phyloP scores from a whole-genome alignment of 2,888 invertebrate genomes.

The Tenthredo amoena region DNA sequence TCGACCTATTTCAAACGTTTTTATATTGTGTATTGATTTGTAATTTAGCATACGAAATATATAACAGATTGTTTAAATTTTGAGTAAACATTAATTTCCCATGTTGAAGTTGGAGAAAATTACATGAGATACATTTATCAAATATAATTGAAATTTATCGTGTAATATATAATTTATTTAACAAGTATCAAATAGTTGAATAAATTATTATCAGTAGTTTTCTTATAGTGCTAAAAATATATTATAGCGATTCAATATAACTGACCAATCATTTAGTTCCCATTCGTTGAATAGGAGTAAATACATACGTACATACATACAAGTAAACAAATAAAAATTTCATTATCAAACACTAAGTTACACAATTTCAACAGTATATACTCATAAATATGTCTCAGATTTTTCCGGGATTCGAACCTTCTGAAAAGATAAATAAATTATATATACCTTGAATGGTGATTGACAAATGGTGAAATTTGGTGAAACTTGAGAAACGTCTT shows the following conservation, averaged over 20 bases:
- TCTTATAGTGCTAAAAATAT: neutral
- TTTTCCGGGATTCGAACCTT: neutral
- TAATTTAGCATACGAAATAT: constrained; percentile 39
- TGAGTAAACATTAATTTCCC: neutral
- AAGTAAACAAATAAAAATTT: constrained; percentile 1
- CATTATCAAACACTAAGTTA: constrained; percentile 22
- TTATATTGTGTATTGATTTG: constrained; percentile 35
- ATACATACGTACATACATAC: neutral
- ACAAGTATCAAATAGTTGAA: constrained; percentile 17
- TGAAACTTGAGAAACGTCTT: neutral
- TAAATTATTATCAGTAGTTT: neutral
- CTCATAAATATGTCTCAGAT: constrained; percentile 33
- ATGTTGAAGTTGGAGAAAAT: neutral
- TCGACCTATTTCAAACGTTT: constrained; percentile 29
- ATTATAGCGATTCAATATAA: neutral
- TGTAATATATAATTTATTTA: neutral
- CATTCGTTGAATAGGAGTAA: neutral
- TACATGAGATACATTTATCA: neutral
- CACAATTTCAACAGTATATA: constrained; percentile 6
- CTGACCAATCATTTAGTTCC: neutral
- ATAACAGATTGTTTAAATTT: constrained; percentile 35
- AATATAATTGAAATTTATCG: neutral
- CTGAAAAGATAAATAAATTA: neutral
- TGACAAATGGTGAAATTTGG: neutral
- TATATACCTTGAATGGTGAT: neutral